phyloP scores from a whole-genome alignment of 2,113 vertebrate species.

The Platanista minor region DNA sequence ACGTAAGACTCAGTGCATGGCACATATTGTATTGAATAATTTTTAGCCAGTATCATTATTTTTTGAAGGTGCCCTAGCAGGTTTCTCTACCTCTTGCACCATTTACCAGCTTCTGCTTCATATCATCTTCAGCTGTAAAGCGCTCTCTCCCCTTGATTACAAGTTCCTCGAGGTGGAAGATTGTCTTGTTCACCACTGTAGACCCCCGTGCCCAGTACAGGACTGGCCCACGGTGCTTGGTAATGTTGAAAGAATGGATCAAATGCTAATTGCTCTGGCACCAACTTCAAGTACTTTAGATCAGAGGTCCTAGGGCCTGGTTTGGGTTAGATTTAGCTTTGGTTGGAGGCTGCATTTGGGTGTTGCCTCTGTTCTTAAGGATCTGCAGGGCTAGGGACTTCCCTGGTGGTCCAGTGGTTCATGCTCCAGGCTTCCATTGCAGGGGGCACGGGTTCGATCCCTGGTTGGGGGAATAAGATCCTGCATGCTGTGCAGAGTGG shows the following conservation, averaged over 20 bases:
- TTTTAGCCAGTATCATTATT: neutral
- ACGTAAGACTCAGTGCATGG: neutral
- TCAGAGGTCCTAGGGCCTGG: neutral
- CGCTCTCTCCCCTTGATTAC: neutral
- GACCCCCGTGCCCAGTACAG: neutral
- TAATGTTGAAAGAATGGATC: neutral
- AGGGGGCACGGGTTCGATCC: too few species aligned
- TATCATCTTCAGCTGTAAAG: neutral
- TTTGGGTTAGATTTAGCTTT: neutral
- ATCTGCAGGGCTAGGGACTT: neutral
- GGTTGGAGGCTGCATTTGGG: neutral
- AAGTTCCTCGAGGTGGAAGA: neutral
- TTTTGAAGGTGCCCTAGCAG: neutral
- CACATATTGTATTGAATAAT: neutral
- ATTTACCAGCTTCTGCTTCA: neutral
- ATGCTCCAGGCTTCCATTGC: too few species aligned
- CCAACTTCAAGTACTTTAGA: neutral
- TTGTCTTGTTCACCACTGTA: neutral
- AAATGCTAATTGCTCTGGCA: neutral
- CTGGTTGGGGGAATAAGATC: too few species aligned
- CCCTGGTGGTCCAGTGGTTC: too few species aligned
- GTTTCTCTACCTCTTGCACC: neutral
- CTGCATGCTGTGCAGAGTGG: too few species aligned
- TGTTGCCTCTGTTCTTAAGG: neutral
- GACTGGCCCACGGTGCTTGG: neutral